Base-by-base conservation (phyloP, 2,113 vertebrate genomes). In the Psettodes erumei region DNA sequence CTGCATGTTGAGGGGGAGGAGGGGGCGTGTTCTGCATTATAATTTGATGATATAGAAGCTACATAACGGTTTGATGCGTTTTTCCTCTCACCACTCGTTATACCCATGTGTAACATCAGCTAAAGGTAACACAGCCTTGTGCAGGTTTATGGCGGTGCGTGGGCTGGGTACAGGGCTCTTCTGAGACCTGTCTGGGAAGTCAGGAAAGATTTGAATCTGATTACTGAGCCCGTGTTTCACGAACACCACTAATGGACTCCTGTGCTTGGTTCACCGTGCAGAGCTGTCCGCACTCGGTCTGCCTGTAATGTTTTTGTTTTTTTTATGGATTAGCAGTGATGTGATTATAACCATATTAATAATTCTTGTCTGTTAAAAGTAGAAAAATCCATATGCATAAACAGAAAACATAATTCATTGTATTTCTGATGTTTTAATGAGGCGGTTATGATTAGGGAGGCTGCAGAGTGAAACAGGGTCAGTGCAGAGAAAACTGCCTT, bases 161-260 rank as follows among this genome's bases (percentile, higher is more conserved):
- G 66, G 86, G 84, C 58, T 27, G 69, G 6, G 70, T 65, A 13
- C 50, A 27, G 59, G 43, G 47, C 55, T 65, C 80, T 21, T 65
- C 42, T 27, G 75, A 84, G 81, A 77, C 35, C 61, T 0, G 43
- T 66, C 65, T 62, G 73, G 18, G 64, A 66, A 85, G 53, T 62
- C 75, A 60, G 65, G 78, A 55, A 76, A 42, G 21, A 80, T 43
- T 32, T 43, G 63, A 83, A 77, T 71, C 10, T 77, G 71, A 85
- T 82, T 63, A 66, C 56, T 30, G 9, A 64, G 54, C 56, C 65
- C n/a, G 64, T 58, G 38, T 68, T 69, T 42, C 77, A 79, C 71
- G 21, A 50, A 58, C 2, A 37, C n/a, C 70, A 69, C 58, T 64
- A 66, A 59, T 71, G 71, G 75, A 73, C 68, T 33, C 21, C 58